Percentiles rank a stretch among this genome's conserved stretches.
phyloP scores from a whole-genome alignment of 2,797 vertebrate genomes.

The Characodon lateralis region DNA sequence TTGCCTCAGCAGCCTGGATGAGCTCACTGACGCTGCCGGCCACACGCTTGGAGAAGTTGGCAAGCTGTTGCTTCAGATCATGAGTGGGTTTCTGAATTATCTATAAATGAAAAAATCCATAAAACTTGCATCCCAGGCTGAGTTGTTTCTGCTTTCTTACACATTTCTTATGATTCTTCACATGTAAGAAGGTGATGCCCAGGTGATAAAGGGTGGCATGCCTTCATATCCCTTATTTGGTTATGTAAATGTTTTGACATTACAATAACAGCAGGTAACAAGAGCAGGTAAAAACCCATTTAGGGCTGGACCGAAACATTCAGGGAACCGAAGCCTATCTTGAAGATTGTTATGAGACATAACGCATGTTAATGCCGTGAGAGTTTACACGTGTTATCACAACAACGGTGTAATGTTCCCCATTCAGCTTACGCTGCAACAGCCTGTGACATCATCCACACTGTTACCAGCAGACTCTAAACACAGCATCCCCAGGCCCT shows the following conservation, averaged over 20 bases:
- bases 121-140: not conserved
- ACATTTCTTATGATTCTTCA: not conserved
- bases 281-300: not conserved
- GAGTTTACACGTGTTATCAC: no score
- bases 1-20: conserved; percentile 95
- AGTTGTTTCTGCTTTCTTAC: not conserved
- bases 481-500: no score
- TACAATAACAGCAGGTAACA: not conserved
- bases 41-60: conserved; percentile 90
- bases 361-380: no score
- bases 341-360: not conserved
- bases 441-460: no score
- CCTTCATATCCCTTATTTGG: not conserved
- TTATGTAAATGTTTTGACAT: not conserved
- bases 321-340: not conserved
- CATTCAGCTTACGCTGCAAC: no score
- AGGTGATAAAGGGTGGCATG: no score
- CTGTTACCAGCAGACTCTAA: no score
- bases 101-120: conserved; percentile 33
- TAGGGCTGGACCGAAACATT: not conserved
- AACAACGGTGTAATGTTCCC: no score
- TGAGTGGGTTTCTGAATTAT: conserved; percentile 90
- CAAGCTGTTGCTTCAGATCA: conserved; percentile 92
- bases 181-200: not conserved
- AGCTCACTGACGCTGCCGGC: conserved; percentile 93